Conservation (phyloP, 2,888 invertebrate species). For the Cosmopolites sordidus region DNA sequence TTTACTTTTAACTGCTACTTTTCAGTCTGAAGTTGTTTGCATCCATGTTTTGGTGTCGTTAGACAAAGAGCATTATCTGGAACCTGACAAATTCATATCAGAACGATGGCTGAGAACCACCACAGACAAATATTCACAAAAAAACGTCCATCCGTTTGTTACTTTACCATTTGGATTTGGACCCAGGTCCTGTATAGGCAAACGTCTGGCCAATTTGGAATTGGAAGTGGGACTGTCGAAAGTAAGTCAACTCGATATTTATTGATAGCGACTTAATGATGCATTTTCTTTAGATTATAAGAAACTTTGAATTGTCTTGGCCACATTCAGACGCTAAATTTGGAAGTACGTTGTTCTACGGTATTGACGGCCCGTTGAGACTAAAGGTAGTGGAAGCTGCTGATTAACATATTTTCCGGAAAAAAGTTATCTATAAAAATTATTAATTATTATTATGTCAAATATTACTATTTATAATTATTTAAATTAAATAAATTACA, state of each 20-base stretch:
- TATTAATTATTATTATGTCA: too few relatives aligned
- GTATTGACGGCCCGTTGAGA: conserved; percentile 32
- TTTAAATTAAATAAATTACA: too few relatives aligned
- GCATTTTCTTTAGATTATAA: conserved; percentile 13
- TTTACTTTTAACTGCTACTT: conserved; percentile 9
- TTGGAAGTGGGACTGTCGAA: conserved; percentile 37
- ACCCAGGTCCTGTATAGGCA: conserved; percentile 63
- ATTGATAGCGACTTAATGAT: neutral
- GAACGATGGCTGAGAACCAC: conserved; percentile 38
- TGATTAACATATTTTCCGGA: too few relatives aligned
- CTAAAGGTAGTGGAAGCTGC: conserved; percentile 19
- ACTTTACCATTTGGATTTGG: conserved; percentile 67
- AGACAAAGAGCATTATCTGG: conserved; percentile 26
- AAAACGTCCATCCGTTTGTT: conserved; percentile 54
- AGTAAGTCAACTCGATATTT: conserved; percentile 25
- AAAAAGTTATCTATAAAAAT: too few relatives aligned
- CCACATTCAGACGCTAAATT: conserved; percentile 36
- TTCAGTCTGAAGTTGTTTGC: conserved; percentile 29
- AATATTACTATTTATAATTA: too few relatives aligned
- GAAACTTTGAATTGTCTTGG: conserved; percentile 38
- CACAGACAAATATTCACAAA: conserved; percentile 31
- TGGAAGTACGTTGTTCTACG: conserved; percentile 31
- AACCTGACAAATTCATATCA: conserved; percentile 36
- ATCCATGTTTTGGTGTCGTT: conserved; percentile 16
- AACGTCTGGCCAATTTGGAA: conserved; percentile 66